phyloP scores from a whole-genome alignment of 1,140 invertebrate genomes.

The Hestina assimilis region DNA sequence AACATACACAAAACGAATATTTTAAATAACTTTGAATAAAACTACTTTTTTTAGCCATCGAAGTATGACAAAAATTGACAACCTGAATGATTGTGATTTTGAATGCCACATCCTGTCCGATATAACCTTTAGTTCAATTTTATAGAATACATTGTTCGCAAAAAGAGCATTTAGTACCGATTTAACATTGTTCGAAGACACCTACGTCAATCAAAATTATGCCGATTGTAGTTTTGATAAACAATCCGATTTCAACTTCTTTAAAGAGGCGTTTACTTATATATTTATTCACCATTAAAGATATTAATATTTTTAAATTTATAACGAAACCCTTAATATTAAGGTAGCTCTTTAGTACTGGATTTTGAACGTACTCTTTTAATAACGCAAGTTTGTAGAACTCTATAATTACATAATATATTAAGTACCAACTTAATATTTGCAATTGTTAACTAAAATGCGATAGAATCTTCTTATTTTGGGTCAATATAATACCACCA shows the following conservation, averaged over 20 bases:
- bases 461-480: constrained; percentile 55
- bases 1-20: no score
- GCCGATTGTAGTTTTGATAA: constrained; percentile 34
- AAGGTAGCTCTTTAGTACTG: no score
- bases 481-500: constrained; percentile 66
- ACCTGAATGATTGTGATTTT: not conserved
- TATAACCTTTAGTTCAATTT: constrained; percentile 38
- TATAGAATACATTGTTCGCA: constrained; percentile 48
- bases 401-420: no score
- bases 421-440: not conserved
- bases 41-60: not conserved
- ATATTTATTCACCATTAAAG: no score
- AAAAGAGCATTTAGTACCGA: constrained; percentile 70
- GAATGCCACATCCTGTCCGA: constrained; percentile 13
- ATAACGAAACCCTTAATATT: no score
- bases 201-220: constrained; percentile 61
- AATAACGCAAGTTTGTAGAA: no score
- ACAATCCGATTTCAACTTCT: not conserved
- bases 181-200: constrained; percentile 62
- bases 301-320: no score
- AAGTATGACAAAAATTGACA: not conserved
- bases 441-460: constrained; percentile 47
- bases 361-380: no score
- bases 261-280: no score
- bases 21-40: no score